Percentiles rank a stretch among this genome's conserved stretches.
Conservation (phyloP, 2,113 vertebrate genomes). For the Pithys albifrons region DNA sequence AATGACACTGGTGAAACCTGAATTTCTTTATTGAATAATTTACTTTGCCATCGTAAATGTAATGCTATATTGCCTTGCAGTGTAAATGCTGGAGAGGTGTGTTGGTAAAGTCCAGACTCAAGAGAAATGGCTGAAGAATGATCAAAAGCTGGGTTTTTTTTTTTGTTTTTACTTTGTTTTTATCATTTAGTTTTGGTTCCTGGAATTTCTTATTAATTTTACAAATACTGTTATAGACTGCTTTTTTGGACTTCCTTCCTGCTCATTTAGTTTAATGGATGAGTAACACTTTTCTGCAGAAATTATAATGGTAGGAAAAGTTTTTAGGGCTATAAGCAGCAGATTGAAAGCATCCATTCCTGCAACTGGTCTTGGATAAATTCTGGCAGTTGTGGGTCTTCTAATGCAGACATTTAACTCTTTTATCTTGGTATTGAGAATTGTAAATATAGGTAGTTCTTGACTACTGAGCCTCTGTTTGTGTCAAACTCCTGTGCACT, state of each 20-base stretch:
- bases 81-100: slow-evolving; percentile 8
- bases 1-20: slow-evolving; percentile 30
- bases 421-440: background rate
- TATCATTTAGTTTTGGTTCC: background rate
- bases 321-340: background rate
- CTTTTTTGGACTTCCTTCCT: background rate
- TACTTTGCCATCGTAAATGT: slow-evolving; percentile 56
- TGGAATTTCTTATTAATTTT: slow-evolving; percentile 28
- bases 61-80: slow-evolving; percentile 17
- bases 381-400: background rate
- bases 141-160: slow-evolving; percentile 52
- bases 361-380: background rate
- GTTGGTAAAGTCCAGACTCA: slow-evolving; percentile 22
- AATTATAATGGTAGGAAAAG: background rate
- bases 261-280: background rate
- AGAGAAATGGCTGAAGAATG: slow-evolving; percentile 13
- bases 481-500: background rate
- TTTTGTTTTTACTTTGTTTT: background rate
- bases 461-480: background rate
- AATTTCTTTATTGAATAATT: slow-evolving; percentile 66
- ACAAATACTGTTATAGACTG: background rate
- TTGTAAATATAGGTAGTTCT: background rate
- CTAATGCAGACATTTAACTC: background rate
- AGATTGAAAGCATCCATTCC: background rate
- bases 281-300: background rate